Base-by-base conservation (phyloP, 2,113 vertebrate species). In the Nibea coibor region DNA sequence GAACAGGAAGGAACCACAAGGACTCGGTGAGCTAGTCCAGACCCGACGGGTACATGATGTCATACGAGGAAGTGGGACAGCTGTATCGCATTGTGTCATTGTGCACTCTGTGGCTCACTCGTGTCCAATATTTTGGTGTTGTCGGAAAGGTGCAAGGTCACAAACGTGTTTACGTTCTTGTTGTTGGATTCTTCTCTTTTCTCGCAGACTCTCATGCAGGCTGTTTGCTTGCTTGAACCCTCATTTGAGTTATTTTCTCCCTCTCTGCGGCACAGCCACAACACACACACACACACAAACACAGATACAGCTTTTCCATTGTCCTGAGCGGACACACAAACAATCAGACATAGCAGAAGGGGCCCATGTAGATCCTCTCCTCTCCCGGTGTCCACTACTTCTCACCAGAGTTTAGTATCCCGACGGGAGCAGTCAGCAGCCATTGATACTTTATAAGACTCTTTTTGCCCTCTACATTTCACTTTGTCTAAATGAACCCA, bases 61-160 rank as follows among this genome's bases (percentile, higher is more conserved):
- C 94, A 95, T 88, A 81, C 19, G 0, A 87, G 93, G 92, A 94
- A 93, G 86, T 51, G 84, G 82, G 91, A 82, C 86, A 90, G 86
- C 89, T 82, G 86, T 65, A 82, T 84, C 15, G n/a, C 91, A 88
- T 93, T 94, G 92, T 94, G 90, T 93, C 90, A 90, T 90, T 88
- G 89, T 84, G 68, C 81, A 26, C 51, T 80, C 74, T 47, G 63
- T 10, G 64, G 71, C 78, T 90, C 69, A 0, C 81, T 84, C n/a
- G n/a, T n/a, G 61, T 72, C 79, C 82, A 84, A 8, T 56, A 22
- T 77, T 72, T 66, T 71, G 68, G 65, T 56, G 75, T 59, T 57
- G 79, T 74, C 69, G 74, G 56, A 67, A 81, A 47, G 22, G 43
- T 22, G 51, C 80, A 85, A 92, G 85, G 85, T 85, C 89, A 56